phyloP scores from a whole-genome alignment of 1,140 invertebrate genomes.

The Dufourea novaeangliae region DNA sequence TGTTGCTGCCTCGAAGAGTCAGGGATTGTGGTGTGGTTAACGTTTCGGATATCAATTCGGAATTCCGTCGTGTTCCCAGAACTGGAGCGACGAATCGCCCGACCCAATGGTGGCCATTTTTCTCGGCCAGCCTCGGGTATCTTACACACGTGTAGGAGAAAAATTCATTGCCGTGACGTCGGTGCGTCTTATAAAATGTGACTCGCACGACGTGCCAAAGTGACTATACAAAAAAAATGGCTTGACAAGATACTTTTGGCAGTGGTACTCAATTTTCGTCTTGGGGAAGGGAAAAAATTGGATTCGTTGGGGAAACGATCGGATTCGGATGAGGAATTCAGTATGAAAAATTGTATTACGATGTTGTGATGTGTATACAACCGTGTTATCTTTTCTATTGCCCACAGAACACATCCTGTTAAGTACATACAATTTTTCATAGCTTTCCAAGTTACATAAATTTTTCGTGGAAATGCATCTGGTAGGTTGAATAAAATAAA shows the following conservation, averaged over 20 bases:
- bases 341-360: no score
- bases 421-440: no score
- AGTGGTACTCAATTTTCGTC: slow-evolving; percentile 9
- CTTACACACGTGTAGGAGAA: slow-evolving; percentile 8
- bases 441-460: no score
- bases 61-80: neutral
- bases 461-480: no score
- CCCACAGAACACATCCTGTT: no score
- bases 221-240: slow-evolving; percentile 30
- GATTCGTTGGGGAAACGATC: no score
- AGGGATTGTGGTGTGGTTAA: no score
- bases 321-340: no score
- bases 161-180: slow-evolving; percentile 34
- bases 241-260: neutral
- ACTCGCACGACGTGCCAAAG: slow-evolving; percentile 17
- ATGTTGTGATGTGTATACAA: no score
- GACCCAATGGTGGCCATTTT: slow-evolving; percentile 1
- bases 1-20: no score
- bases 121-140: neutral
- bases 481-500: no score
- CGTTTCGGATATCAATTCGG: neutral
- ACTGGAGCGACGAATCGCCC: neutral
- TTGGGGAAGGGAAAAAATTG: neutral
- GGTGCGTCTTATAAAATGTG: slow-evolving; percentile 24
- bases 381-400: no score